Conservation (phyloP, 2,888 invertebrate species). For the Pollenia labialis region DNA sequence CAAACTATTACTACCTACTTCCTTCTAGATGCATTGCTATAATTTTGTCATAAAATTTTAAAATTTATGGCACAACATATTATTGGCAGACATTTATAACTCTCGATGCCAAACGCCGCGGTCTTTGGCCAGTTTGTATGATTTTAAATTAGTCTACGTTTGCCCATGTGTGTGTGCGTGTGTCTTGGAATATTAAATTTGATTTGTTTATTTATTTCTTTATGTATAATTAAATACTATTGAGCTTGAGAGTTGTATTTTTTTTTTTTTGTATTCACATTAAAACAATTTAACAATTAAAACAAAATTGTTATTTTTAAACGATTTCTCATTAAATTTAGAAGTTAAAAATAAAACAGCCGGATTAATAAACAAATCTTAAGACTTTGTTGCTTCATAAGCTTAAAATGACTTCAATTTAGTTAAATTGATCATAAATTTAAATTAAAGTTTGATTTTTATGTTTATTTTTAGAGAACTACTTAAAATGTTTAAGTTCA, state of each 20-base stretch:
- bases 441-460: slow-evolving; percentile 52
- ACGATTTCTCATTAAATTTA: slow-evolving; percentile 26
- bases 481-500: neutral
- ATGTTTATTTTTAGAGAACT: slow-evolving; percentile 54
- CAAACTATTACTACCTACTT: slow-evolving; percentile 44
- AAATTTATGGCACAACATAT: slow-evolving; percentile 78
- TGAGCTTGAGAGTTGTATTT: slow-evolving; percentile 1
- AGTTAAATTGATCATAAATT: slow-evolving; percentile 58
- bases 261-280: neutral
- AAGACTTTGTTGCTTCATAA: slow-evolving; percentile 3
- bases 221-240: slow-evolving; percentile 33
- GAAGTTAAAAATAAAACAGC: neutral
- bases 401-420: slow-evolving; percentile 26
- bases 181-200: slow-evolving; percentile 38
- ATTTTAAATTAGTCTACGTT: neutral
- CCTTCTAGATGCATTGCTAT: slow-evolving; percentile 47
- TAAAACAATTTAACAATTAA: slow-evolving; percentile 53
- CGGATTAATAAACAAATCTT: slow-evolving; percentile 25
- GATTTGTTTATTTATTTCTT: slow-evolving; percentile 55
- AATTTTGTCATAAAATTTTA: slow-evolving; percentile 74
- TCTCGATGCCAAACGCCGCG: slow-evolving; percentile 53
- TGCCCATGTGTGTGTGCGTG: neutral
- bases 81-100: slow-evolving; percentile 81
- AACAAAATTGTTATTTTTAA: slow-evolving; percentile 39
- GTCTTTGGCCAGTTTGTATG: neutral